Percentiles rank a stretch among this genome's conserved stretches.
These are phyloP conservation scores for Caerostris extrusa DNA, from an alignment of 1,140 invertebrate species.

Conservation along the genomic window DNA sequence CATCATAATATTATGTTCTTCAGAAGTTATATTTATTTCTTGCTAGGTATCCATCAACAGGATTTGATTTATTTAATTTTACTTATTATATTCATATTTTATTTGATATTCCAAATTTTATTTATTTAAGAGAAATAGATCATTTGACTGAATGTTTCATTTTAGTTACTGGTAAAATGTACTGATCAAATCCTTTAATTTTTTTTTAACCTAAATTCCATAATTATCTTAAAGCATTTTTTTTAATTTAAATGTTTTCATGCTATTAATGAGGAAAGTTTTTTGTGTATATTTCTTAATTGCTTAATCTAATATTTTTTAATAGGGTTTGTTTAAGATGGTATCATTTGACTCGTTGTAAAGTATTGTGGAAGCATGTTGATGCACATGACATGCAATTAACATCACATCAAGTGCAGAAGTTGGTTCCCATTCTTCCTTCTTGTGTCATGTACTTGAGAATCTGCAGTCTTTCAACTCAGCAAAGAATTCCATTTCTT, in stretches of 20 bases:
- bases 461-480: constrained; percentile 66
- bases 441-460: constrained; percentile 62
- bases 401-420: constrained; percentile 63
- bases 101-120: too few species aligned
- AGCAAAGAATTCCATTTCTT: constrained; percentile 66
- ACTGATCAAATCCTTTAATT: neutral
- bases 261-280: neutral
- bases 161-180: neutral
- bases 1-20: too few species aligned
- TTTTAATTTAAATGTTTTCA: neutral
- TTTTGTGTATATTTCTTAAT: neutral
- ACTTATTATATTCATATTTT: too few species aligned
- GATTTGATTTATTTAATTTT: too few species aligned
- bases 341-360: constrained; percentile 69
- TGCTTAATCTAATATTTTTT: neutral
- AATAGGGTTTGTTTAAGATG: constrained; percentile 70
- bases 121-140: too few species aligned
- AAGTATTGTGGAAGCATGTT: constrained; percentile 71
- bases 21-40: too few species aligned
- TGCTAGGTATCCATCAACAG: too few species aligned
- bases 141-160: neutral
- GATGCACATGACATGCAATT: constrained; percentile 75
- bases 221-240: neutral
- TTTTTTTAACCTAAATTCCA: neutral
- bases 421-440: constrained; percentile 68